Evolutionary conservation across 2,113 vertebrate species (phyloP).

Genomic region (Notiomystis cincta): DNA sequence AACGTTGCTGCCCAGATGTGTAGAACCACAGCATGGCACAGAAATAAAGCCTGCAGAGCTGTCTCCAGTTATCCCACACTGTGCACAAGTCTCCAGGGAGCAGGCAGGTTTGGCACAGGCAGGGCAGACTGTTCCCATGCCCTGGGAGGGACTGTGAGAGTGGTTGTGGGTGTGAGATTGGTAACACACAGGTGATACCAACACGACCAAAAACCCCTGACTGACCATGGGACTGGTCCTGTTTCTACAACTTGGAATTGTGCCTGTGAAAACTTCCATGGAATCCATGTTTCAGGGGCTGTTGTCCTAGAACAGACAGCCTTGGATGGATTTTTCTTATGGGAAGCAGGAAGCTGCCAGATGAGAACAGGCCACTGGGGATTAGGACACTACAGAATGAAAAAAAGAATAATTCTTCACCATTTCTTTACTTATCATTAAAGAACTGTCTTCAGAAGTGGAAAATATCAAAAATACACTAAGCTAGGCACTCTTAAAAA

Average conservation of each 20-base stretch:
- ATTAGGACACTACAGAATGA: neutral
- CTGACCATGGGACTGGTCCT: neutral
- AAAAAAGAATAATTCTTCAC: neutral
- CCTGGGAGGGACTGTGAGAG: neutral
- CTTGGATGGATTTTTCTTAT: neutral
- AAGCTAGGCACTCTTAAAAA: neutral
- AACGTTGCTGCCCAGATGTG: neutral
- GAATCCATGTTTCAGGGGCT: neutral
- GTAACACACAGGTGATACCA: neutral
- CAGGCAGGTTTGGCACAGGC: neutral
- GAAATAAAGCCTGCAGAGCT: neutral
- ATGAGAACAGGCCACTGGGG: neutral
- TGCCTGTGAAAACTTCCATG: neutral
- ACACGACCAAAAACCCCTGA: neutral
- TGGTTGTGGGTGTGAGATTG: neutral
- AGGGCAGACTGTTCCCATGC: neutral
- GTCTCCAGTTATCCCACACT: accelerated
- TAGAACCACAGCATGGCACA: neutral
- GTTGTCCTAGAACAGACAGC: neutral
- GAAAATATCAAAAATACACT: neutral
- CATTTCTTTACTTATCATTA: neutral
- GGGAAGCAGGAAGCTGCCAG: conserved; percentile 25
- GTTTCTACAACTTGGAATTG: neutral
- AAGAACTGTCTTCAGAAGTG: neutral
- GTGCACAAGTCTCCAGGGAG: neutral